Evolutionary conservation across 1,140 invertebrate species (phyloP), one percentile per base, ranked within the genome.

Genomic region (Marisa cornuarietis): DNA sequence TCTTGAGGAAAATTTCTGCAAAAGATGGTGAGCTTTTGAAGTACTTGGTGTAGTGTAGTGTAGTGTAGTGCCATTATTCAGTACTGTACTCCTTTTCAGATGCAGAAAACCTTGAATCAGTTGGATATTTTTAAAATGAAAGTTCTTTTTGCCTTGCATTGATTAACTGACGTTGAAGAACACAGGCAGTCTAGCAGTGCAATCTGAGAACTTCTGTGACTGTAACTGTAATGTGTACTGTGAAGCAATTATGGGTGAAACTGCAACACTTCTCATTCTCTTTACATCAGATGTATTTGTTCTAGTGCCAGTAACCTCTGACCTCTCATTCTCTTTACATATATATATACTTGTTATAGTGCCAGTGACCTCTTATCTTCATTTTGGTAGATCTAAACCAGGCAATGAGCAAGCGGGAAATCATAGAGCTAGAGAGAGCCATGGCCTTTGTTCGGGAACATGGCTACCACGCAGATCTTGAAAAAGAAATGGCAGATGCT

Each of bases 371-470:
- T 22, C 69, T 22, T 24, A 82, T 18, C 8, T 18, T 58, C 54
- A 1, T 58, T 58, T 3, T 58, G 84, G 22, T 76, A 90, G 89
- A 85, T 79, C 71, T 90, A 31, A 82, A 81, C 42, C 84, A 81
- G 54, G 88, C 88, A 10, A 88, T 89, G 85, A 83, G 78, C n/a
- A 83, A 85, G 54, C 79, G 88, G 49, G 86, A 87, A 75, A 81
- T 90, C 24, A 79, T 86, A 42, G 86, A 87, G 61, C 85, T 90
- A 31, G 87, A 89, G 63, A 84, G 85, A 58, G 89, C 89, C 31
- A 89, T 90, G 54, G 83, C 84, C n/a, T 83, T 83, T 71, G 86
- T 90, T 18, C 88, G 87, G 74, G 87, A 87, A 77, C 82, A 89
- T 83, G 88, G 88, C 20, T 86, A 90, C 77, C 88, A 90, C 77